Base-by-base conservation (phyloP, 2,113 vertebrate genomes). In the Crotalus viridis region DNA sequence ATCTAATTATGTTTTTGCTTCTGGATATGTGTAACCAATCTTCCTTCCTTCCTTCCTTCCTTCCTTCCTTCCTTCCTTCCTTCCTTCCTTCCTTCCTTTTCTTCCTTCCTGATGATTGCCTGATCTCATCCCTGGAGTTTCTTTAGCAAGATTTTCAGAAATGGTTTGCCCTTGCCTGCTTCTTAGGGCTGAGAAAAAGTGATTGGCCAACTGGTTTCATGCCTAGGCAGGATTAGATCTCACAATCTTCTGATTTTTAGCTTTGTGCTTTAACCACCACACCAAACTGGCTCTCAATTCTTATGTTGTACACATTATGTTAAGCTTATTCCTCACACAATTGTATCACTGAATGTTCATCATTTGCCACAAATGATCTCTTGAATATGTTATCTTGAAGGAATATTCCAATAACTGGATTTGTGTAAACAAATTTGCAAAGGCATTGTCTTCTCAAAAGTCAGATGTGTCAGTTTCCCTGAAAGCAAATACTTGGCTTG, bases 221-320 rank as follows among this genome's bases (percentile, higher is more conserved):
- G 1, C 33, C 33, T 21, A 81, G 74, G 17, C 6, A 81, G 33
- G 64, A 21, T 39, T 81, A 81, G 33, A 39, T 7, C 5, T 81
- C 33, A 43, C 74, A 43, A 4, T 21, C 74, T 43, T 39, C 33
- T 43, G 17, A 3, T 43, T 39, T 17, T 17, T 81, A 39, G 28
- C 33, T 81, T 81, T 39, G 33, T 81, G 74, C 74, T 81, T 43
- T 81, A 81, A 81, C 17, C 33, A 81, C 7, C 7, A 81, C 33
- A 81, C 33, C 74, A 81, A 21, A 9, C 33, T 81, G 33, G 3
- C 74, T 81, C 33, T 81, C 33, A 95, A 96, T 98, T 96, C 97
- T 94, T 97, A 98, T 95, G 96, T 85, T 97, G 97, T 97, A 97
- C 97, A 94, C 97, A 95, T 97, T 96, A 97, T 95, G 90, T 51